Evolutionary conservation across 2,113 vertebrate genomes (phyloP).

Genomic region (Elephas maximus): DNA sequence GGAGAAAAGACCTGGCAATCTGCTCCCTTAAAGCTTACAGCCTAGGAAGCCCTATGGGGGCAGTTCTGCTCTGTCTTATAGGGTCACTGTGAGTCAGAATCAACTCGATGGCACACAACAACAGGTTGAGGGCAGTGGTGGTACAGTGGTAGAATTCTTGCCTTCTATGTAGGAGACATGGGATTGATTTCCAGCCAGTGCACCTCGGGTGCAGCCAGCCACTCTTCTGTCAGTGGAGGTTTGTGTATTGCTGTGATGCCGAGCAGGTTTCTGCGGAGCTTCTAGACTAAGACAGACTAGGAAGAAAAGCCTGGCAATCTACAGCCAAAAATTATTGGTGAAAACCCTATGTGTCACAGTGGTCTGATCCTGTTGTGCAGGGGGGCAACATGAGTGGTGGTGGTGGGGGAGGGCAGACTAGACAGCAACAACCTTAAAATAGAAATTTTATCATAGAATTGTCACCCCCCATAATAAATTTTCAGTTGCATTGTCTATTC

Average conservation of each 20-base stretch:
- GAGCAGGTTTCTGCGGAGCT: neutral
- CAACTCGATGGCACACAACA: too few relatives aligned
- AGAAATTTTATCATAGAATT: constrained; percentile 15
- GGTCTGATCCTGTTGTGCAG: neutral
- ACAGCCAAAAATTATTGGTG: neutral
- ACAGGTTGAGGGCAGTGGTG: neutral
- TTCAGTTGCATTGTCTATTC: constrained; percentile 1
- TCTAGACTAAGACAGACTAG: neutral
- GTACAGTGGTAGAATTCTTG: neutral
- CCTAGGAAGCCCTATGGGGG: too few relatives aligned
- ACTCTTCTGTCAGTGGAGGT: neutral
- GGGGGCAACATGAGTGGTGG: neutral
- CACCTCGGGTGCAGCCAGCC: neutral
- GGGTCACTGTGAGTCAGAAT: too few relatives aligned
- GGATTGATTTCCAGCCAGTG: neutral
- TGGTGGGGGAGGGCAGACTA: neutral
- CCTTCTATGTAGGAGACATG: neutral
- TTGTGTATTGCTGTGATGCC: neutral
- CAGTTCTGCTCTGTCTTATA: too few relatives aligned
- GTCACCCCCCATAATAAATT: neutral
- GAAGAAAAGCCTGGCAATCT: neutral
- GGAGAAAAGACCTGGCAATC: too few relatives aligned
- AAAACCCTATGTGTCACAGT: neutral
- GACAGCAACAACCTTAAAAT: neutral
- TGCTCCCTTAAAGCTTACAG: too few relatives aligned